These are phyloP conservation scores for Oxytorus armatus DNA, from an alignment of 2,888 invertebrate species.

Conservation along the genomic window DNA sequence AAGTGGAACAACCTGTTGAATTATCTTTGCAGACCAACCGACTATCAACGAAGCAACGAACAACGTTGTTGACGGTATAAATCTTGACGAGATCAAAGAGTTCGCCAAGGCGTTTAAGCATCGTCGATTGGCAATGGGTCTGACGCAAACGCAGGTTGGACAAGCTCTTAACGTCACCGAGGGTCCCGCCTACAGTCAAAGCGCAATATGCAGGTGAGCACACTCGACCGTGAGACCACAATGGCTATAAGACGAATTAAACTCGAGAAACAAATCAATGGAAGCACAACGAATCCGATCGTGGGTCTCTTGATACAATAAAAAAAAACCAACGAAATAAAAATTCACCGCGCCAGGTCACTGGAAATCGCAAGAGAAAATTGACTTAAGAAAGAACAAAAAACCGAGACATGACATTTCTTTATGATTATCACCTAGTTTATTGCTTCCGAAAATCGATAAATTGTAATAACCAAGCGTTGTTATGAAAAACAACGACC, in stretches of 20 bases:
- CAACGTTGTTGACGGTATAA: slow-evolving; percentile 98
- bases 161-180: slow-evolving; percentile 98
- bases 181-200: slow-evolving; percentile 99
- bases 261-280: slow-evolving; percentile 42
- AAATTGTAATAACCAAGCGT: neutral
- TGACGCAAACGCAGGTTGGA: slow-evolving; percentile 99
- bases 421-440: slow-evolving; percentile 6
- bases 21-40: slow-evolving; percentile 90
- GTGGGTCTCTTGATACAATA: slow-evolving; percentile 35
- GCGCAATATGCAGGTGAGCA: slow-evolving; percentile 99
- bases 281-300: slow-evolving; percentile 57
- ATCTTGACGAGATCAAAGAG: slow-evolving; percentile 98
- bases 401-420: slow-evolving; percentile 26
- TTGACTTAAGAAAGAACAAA: slow-evolving; percentile 17
- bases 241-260: slow-evolving; percentile 5
- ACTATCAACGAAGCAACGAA: slow-evolving; percentile 97
- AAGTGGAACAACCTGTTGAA: neutral
- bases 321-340: no score
- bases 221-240: neutral
- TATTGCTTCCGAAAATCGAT: neutral
- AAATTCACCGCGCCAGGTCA: slow-evolving; percentile 80
- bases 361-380: slow-evolving; percentile 79
- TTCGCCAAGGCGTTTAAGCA: slow-evolving; percentile 99
- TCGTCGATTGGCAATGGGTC: slow-evolving; percentile 95
- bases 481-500: neutral